phyloP scores from a whole-genome alignment of 2,888 invertebrate species.

The Gryllus longicercus region DNA sequence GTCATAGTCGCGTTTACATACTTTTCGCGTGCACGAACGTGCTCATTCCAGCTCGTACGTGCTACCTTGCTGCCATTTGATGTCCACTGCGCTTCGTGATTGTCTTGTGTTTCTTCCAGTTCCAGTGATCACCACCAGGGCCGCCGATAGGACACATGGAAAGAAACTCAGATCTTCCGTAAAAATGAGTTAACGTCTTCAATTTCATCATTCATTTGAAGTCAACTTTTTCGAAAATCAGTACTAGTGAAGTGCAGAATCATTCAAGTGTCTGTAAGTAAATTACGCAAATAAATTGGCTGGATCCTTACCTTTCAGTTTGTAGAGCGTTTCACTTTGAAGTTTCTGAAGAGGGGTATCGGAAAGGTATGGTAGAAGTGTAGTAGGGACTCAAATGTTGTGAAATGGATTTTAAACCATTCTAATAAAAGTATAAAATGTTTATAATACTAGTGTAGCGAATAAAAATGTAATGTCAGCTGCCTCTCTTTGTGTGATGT shows the following conservation, averaged over 20 bases:
- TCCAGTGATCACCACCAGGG: neutral
- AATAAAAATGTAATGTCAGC: neutral
- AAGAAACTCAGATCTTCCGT: neutral
- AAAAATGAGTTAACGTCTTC: slow-evolving; percentile 11
- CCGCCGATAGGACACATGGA: neutral
- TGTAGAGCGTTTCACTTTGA: neutral
- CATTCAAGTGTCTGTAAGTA: slow-evolving; percentile 17
- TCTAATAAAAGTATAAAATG: neutral
- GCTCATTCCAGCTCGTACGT: neutral
- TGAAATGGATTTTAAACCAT: neutral
- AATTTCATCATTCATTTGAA: neutral
- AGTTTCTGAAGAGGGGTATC: neutral
- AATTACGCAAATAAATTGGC: neutral
- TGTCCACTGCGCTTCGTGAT: neutral
- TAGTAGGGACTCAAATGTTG: neutral
- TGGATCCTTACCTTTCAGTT: neutral
- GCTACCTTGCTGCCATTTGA: neutral
- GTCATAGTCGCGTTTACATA: too few relatives aligned
- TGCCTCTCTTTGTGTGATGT: neutral
- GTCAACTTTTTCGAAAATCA: neutral
- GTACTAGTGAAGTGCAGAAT: neutral
- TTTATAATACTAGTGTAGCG: neutral
- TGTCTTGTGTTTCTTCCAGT: neutral
- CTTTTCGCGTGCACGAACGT: too few relatives aligned
- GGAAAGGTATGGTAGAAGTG: slow-evolving; percentile 6